phyloP scores from a whole-genome alignment of 2,113 vertebrate genomes.

The Siniperca chuatsi region DNA sequence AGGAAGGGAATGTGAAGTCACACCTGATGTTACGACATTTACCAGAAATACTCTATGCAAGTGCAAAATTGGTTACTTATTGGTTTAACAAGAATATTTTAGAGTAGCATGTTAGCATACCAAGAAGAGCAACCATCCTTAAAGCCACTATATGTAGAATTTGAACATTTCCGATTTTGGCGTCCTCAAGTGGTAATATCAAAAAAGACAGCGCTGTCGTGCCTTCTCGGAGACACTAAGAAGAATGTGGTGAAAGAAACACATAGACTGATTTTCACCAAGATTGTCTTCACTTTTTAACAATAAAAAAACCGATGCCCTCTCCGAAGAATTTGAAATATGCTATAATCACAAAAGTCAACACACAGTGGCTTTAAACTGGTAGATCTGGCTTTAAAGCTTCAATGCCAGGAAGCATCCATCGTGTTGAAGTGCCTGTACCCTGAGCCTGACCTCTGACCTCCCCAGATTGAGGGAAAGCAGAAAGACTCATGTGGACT shows the following conservation, averaged over 20 bases:
- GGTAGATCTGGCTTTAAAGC: not conserved
- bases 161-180: not conserved
- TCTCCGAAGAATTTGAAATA: conserved; percentile 12
- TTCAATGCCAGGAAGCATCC: conserved; percentile 1
- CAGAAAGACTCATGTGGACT: conserved; percentile 16
- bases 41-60: conserved; percentile 3
- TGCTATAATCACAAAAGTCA: conserved; percentile 8
- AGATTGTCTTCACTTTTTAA: conserved; percentile 9
- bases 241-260: not conserved
- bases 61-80: not conserved
- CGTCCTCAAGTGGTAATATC: not conserved
- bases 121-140: not conserved
- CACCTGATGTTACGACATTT: conserved; percentile 1
- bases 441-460: conserved; percentile 17
- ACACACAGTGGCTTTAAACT: not conserved
- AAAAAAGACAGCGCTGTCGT: not conserved
- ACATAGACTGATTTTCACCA: not conserved
- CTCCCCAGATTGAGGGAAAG: conserved; percentile 6
- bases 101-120: not conserved
- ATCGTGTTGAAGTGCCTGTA: not conserved
- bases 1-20: conserved; percentile 15
- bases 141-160: not conserved
- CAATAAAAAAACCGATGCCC: not conserved
- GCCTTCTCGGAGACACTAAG: not conserved
- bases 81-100: conserved; percentile 5